Conservation (phyloP, 2,113 vertebrate genomes). For the Chlorocebus sabaeus region DNA sequence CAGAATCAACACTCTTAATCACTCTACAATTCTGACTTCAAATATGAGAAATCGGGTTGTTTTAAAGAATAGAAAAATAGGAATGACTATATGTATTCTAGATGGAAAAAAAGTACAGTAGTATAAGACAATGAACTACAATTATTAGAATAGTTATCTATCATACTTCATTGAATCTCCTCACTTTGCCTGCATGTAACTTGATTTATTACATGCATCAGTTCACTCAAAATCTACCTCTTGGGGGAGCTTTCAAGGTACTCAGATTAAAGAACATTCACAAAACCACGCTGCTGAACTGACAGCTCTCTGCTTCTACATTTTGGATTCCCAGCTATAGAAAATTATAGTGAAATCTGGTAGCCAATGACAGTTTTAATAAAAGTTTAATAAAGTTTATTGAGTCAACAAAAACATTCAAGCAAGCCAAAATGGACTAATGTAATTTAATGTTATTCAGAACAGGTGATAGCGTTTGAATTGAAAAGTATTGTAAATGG, state of each 20-base stretch:
- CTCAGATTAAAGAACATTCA: not conserved
- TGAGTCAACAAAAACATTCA: not conserved
- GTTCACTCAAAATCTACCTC: not conserved
- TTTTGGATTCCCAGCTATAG: not conserved
- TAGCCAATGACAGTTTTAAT: not conserved
- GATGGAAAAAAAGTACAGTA: not conserved
- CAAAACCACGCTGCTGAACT: not conserved
- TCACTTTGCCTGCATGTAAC: not conserved
- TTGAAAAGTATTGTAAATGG: not conserved
- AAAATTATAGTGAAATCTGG: not conserved
- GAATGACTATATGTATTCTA: not conserved
- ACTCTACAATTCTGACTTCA: not conserved
- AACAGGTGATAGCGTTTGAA: not conserved
- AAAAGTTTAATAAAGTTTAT: not conserved
- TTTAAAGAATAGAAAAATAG: not conserved
- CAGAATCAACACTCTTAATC: not conserved
- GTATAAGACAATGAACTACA: not conserved
- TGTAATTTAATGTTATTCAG: not conserved
- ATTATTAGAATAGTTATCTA: not conserved
- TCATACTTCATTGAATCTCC: not conserved
- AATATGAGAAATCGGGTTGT: not conserved
- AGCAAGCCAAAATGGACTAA: not conserved
- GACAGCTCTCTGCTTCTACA: not conserved
- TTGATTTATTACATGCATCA: not conserved
- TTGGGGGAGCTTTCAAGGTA: not conserved